Percentiles rank a stretch among this genome's conserved stretches.
These are phyloP conservation scores for Dasypus novemcinctus DNA, from an alignment of 2,113 vertebrate species.

Conservation along the genomic window DNA sequence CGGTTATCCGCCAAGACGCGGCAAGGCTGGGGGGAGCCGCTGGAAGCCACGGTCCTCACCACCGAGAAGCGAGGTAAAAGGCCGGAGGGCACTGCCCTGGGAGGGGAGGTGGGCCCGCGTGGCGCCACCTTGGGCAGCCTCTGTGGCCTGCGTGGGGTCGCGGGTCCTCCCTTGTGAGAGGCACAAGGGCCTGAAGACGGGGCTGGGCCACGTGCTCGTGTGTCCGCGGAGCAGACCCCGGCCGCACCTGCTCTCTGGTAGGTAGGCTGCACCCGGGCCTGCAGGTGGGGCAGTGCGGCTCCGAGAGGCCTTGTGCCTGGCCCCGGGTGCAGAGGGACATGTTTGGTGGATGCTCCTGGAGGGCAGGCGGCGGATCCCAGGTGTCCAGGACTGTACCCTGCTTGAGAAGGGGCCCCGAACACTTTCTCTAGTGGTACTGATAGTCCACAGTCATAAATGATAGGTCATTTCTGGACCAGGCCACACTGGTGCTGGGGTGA, in stretches of 20 bases:
- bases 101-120: background rate
- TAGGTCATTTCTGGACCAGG: too few species aligned
- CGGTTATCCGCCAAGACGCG: conserved; percentile 91
- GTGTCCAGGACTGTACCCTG: accelerated
- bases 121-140: conserved; percentile 52
- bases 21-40: conserved; percentile 93
- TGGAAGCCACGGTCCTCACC: conserved; percentile 94
- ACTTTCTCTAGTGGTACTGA: accelerated
- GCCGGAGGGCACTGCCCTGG: background rate
- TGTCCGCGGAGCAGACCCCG: accelerated
- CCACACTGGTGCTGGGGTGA: accelerated
- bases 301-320: background rate
- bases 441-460: too few species aligned
- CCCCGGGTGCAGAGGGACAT: background rate
- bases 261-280: background rate
- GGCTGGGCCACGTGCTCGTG: accelerated
- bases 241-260: background rate
- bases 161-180: background rate
- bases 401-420: accelerated
- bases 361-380: background rate
- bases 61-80: conserved; percentile 93
- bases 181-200: background rate
- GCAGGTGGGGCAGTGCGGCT: accelerated
- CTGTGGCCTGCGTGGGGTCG: background rate
- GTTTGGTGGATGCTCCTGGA: accelerated